Evolutionary conservation across 2,113 vertebrate species (phyloP).

Genomic region (Hemichromis elongatus): DNA sequence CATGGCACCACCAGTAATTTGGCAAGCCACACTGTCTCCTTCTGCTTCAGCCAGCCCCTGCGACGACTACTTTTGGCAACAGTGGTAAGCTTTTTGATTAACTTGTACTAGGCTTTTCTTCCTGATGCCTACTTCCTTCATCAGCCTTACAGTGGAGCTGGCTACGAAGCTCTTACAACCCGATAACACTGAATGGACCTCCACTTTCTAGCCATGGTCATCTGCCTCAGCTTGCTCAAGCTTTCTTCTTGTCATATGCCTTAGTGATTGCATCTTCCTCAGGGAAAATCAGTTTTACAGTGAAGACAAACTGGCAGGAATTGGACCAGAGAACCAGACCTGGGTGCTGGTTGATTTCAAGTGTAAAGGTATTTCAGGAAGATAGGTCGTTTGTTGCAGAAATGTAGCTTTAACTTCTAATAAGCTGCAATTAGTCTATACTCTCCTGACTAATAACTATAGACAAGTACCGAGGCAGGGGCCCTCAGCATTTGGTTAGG

Average conservation of each 20-base stretch:
- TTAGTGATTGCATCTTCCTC: not conserved
- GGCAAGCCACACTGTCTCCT: not conserved
- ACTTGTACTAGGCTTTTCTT: accelerated
- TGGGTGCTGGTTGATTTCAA: not conserved
- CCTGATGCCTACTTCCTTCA: not conserved
- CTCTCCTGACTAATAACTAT: not conserved
- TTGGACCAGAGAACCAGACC: not conserved
- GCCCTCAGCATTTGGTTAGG: not conserved
- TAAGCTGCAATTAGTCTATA: not conserved
- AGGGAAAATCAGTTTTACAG: not conserved
- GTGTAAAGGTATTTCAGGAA: not conserved
- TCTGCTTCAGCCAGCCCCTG: not conserved
- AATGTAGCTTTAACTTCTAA: not conserved
- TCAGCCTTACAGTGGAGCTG: not conserved
- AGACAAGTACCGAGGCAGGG: not conserved
- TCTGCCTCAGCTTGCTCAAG: not conserved
- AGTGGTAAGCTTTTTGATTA: not conserved
- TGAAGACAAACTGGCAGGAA: not conserved
- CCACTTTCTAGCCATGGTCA: not conserved
- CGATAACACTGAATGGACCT: not conserved
- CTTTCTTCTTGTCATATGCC: not conserved
- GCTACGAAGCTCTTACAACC: not conserved
- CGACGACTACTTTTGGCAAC: not conserved
- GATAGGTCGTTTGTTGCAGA: not conserved
- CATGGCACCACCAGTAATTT: not conserved